phyloP scores from a whole-genome alignment of 37 sponge, comb jelly and placozoan genomes.

The Spongia lamella region DNA sequence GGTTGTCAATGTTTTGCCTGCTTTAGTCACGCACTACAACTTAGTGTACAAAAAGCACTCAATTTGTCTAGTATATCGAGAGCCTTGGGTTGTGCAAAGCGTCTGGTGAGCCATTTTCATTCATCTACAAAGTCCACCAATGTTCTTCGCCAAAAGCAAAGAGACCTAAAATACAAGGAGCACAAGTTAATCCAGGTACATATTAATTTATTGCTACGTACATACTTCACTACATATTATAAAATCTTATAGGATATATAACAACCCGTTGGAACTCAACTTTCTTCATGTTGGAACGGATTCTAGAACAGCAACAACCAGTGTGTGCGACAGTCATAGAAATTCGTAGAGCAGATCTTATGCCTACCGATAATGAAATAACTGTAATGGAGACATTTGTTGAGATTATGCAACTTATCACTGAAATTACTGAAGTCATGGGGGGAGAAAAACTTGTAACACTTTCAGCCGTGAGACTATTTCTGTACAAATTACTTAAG shows the following conservation, averaged over 20 bases:
- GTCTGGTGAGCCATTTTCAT: slow-evolving; percentile 24
- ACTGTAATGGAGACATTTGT: slow-evolving; percentile 8
- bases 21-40: slow-evolving; percentile 30
- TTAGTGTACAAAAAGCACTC: slow-evolving; percentile 8
- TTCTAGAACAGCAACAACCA: slow-evolving; percentile 35
- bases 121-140: slow-evolving; percentile 17
- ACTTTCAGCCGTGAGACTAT: slow-evolving; percentile 22
- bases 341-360: slow-evolving; percentile 16
- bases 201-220: no score
- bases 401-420: slow-evolving; percentile 17
- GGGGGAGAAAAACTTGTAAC: slow-evolving; percentile 30
- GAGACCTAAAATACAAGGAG: background rate
- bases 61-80: slow-evolving; percentile 5
- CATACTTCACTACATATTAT: no score
- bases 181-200: slow-evolving; percentile 18
- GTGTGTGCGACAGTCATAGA: slow-evolving; percentile 23
- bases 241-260: background rate
- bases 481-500: slow-evolving; percentile 24
- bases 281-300: slow-evolving; percentile 32
- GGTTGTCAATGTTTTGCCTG: slow-evolving; percentile 17
- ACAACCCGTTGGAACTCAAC: slow-evolving; percentile 29
- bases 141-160: slow-evolving; percentile 23
- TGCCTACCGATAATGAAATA: slow-evolving; percentile 35
- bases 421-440: slow-evolving; percentile 41
- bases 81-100: slow-evolving; percentile 3